Conservation (phyloP, 2,113 vertebrate species). For the Nesogale talazaci region DNA sequence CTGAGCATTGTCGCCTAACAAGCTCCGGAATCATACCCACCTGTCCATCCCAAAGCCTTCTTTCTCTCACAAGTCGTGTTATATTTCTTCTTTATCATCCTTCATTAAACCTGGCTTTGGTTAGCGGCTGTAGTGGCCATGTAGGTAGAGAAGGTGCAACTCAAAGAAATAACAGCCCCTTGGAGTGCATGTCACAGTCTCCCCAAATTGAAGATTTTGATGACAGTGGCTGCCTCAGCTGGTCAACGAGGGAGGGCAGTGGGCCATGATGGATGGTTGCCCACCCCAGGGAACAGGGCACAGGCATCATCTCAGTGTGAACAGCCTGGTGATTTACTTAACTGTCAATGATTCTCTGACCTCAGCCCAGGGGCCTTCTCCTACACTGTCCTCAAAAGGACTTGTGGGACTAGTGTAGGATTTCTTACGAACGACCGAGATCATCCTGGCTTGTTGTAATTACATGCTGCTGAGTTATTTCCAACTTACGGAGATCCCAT, state of each 20-base stretch:
- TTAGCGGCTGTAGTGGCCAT: neutral
- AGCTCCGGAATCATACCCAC: constrained; percentile 66
- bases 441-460: neutral
- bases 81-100: constrained; percentile 66
- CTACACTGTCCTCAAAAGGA: neutral
- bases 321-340: neutral
- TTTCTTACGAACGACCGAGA: neutral
- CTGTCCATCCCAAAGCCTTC: constrained; percentile 30
- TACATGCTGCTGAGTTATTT: neutral
- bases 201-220: neutral
- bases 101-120: constrained; percentile 68
- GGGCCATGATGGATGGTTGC: neutral
- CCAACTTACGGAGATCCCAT: neutral
- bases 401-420: neutral
- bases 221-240: neutral
- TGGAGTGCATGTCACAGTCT: neutral
- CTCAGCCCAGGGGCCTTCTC: neutral
- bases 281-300: neutral
- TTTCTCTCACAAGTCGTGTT: constrained; percentile 47
- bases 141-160: neutral
- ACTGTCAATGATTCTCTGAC: neutral
- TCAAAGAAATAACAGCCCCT: neutral
- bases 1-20: constrained; percentile 78
- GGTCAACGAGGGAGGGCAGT: neutral
- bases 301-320: neutral